These are phyloP conservation scores for Spilosoma lubricipeda DNA, from an alignment of 2,888 invertebrate species.

Conservation along the genomic window DNA sequence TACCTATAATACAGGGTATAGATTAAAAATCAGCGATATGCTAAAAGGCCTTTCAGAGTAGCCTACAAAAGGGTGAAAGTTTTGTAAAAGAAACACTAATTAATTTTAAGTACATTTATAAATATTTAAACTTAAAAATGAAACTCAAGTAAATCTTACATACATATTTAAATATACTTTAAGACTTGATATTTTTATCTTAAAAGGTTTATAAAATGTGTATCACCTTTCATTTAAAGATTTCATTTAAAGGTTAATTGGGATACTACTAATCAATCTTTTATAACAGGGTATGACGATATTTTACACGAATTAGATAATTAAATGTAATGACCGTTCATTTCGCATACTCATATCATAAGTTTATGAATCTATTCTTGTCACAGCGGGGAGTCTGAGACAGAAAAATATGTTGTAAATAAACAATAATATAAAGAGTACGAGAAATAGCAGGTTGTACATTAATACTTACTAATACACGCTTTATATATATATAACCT, in stretches of 20 bases:
- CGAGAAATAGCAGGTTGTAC: no score
- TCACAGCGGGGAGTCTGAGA: neutral
- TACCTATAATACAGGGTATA: no score
- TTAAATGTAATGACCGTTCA: conserved; percentile 1
- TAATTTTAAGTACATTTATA: neutral
- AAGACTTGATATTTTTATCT: neutral
- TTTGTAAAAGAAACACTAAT: neutral
- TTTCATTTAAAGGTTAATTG: conserved; percentile 5
- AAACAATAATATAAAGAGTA: no score
- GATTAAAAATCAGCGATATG: no score
- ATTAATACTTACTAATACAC: no score
- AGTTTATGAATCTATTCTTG: neutral
- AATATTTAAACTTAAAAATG: neutral
- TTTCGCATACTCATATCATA: no score
- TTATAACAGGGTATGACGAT: neutral
- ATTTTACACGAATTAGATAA: neutral
- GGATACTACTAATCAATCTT: conserved; percentile 2
- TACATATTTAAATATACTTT: neutral
- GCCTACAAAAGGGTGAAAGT: conserved; percentile 1
- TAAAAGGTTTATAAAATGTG: neutral
- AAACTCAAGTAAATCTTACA: neutral
- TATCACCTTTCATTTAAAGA: neutral
- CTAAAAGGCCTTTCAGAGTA: neutral
- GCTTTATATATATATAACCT: no score
- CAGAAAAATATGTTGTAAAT: neutral